Conservation (phyloP, 37 sponge, comb jelly and placozoan species). For the Ephydatia muelleri region DNA sequence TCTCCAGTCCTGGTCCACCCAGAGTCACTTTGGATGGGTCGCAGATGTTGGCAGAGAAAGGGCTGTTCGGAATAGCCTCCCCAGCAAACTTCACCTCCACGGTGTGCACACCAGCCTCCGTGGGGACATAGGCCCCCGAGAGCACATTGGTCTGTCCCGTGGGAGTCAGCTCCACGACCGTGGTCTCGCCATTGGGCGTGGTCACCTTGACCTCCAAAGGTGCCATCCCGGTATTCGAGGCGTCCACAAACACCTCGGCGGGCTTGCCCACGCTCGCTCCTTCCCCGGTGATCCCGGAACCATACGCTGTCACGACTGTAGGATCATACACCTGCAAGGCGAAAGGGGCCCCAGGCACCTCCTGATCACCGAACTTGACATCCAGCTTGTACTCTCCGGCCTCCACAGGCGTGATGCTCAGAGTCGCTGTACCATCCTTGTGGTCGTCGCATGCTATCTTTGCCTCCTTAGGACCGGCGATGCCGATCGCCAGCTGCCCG, state of each 20-base stretch:
- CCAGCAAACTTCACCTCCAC: slow-evolving; percentile 81
- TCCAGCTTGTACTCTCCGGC: slow-evolving; percentile 79
- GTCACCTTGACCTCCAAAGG: slow-evolving; percentile 69
- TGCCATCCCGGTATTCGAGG: slow-evolving; percentile 69
- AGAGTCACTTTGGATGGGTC: slow-evolving; percentile 59
- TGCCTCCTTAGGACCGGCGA: slow-evolving; percentile 58
- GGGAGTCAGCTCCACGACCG: slow-evolving; percentile 12
- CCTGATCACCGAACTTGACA: slow-evolving; percentile 62
- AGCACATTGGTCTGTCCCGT: slow-evolving; percentile 22
- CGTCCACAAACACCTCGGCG: slow-evolving; percentile 79
- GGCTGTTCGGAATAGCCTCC: slow-evolving; percentile 68
- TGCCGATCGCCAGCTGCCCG: slow-evolving; percentile 62
- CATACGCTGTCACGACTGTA: slow-evolving; percentile 62
- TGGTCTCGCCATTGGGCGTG: slow-evolving; percentile 52
- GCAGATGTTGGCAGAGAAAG: slow-evolving; percentile 73
- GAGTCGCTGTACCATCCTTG: slow-evolving; percentile 65
- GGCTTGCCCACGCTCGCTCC: slow-evolving; percentile 71
- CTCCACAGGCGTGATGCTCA: slow-evolving; percentile 51
- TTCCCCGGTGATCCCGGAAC: slow-evolving; percentile 88
- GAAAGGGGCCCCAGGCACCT: slow-evolving; percentile 78
- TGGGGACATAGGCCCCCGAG: slow-evolving; percentile 54
- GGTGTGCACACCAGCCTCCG: slow-evolving; percentile 64
- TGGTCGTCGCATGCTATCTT: slow-evolving; percentile 56
- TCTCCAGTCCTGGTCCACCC: slow-evolving; percentile 62
- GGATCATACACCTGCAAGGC: slow-evolving; percentile 82